phyloP scores from a whole-genome alignment of 2,797 vertebrate genomes.

The Coracias cyanogaster region DNA sequence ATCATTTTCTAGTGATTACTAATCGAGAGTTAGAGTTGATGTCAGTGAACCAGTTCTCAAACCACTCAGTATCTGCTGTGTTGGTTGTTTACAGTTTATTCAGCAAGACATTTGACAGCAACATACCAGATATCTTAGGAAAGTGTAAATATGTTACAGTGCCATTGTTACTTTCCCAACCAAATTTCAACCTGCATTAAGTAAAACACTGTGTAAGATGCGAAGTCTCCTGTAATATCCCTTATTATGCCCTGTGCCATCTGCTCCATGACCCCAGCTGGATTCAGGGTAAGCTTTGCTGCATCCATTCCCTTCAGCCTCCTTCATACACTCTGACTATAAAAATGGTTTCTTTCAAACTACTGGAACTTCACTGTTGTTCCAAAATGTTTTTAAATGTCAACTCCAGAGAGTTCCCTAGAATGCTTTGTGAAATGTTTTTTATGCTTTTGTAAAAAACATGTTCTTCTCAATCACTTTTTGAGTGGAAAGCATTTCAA shows the following conservation, averaged over 20 bases:
- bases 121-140: not conserved
- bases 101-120: not conserved
- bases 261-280: not conserved
- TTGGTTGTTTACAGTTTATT: not conserved
- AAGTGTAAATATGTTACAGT: not conserved
- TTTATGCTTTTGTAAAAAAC: not conserved
- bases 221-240: not conserved
- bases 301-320: not conserved
- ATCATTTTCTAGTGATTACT: not conserved
- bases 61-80: not conserved
- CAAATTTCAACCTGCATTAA: not conserved
- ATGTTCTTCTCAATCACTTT: not conserved
- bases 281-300: not conserved
- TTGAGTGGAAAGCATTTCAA: not conserved
- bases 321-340: not conserved
- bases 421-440: not conserved
- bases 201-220: not conserved
- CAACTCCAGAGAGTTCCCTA: not conserved
- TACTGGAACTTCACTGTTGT: not conserved
- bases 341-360: not conserved
- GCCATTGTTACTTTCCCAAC: not conserved
- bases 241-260: not conserved
- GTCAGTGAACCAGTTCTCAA: not conserved
- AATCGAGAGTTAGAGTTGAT: not conserved
- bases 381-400: not conserved